Conservation (phyloP, 2,113 vertebrate genomes). For the Zapornia atra region DNA sequence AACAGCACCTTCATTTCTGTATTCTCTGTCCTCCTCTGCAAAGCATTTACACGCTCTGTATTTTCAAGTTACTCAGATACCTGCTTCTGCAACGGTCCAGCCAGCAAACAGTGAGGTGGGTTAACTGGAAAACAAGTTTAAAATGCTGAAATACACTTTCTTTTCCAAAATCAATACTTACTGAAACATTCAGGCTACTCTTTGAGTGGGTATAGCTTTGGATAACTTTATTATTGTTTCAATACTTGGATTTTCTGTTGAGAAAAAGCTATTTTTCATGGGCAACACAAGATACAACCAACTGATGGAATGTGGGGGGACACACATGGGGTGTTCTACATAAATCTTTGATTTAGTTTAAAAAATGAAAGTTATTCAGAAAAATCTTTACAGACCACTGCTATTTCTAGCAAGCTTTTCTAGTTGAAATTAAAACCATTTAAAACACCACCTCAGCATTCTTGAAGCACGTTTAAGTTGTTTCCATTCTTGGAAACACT, state of each 20-base stretch:
- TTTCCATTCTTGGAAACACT: neutral
- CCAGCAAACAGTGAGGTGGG: neutral
- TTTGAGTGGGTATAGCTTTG: neutral
- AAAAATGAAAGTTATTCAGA: neutral
- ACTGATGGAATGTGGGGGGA: neutral
- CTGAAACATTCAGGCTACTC: neutral
- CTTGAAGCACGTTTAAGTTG: neutral
- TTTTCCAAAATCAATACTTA: neutral
- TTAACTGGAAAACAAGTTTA: neutral
- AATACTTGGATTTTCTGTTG: neutral
- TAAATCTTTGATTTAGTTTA: neutral
- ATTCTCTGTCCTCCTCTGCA: neutral
- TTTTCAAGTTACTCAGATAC: neutral
- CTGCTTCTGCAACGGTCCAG: neutral
- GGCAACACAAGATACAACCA: neutral
- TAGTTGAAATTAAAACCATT: neutral
- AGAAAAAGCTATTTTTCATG: neutral
- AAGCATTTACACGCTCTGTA: neutral
- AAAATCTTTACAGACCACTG: neutral
- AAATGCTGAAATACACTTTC: neutral
- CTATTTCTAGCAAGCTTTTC: neutral
- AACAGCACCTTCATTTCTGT: neutral
- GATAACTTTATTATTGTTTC: neutral
- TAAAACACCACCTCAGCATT: neutral
- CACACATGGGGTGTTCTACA: neutral